phyloP scores from a whole-genome alignment of 2,888 invertebrate species.

The Bedellia somnulentella region DNA sequence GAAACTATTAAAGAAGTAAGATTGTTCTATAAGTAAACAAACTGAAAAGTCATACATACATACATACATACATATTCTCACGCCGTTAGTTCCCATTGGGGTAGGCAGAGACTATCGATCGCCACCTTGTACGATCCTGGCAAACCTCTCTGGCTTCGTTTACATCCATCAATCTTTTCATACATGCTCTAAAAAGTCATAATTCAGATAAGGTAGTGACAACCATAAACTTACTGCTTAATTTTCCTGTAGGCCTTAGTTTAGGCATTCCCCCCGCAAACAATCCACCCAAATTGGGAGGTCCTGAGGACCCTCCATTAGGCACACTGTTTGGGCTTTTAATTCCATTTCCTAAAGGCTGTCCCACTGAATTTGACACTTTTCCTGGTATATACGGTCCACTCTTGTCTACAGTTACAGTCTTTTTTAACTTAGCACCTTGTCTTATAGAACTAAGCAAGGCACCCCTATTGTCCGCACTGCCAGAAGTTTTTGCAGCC shows the following conservation, averaged over 20 bases:
- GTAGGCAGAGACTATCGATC: too few relatives aligned
- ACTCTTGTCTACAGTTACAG: conserved; percentile 90
- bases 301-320: conserved; percentile 35
- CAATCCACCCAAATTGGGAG: conserved; percentile 65
- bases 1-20: too few relatives aligned
- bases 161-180: too few relatives aligned
- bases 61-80: too few relatives aligned
- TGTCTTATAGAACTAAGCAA: conserved; percentile 81
- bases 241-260: conserved; percentile 70
- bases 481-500: conserved; percentile 40
- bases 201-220: too few relatives aligned
- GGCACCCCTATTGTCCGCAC: conserved; percentile 66
- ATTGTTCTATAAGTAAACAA: too few relatives aligned
- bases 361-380: conserved; percentile 26
- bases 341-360: conserved; percentile 29
- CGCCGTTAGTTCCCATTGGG: too few relatives aligned
- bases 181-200: too few relatives aligned
- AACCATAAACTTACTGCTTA: conserved; percentile 33
- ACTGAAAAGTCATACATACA: too few relatives aligned
- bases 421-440: conserved; percentile 80
- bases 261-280: conserved; percentile 85
- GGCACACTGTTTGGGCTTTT: conserved; percentile 31
- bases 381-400: conserved; percentile 75
- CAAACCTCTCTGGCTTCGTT: too few relatives aligned
- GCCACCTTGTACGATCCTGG: too few relatives aligned